Evolutionary conservation across 1,140 invertebrate genomes (phyloP), one percentile per base, ranked within the genome.

Genomic region (Bombus difficillimus): DNA sequence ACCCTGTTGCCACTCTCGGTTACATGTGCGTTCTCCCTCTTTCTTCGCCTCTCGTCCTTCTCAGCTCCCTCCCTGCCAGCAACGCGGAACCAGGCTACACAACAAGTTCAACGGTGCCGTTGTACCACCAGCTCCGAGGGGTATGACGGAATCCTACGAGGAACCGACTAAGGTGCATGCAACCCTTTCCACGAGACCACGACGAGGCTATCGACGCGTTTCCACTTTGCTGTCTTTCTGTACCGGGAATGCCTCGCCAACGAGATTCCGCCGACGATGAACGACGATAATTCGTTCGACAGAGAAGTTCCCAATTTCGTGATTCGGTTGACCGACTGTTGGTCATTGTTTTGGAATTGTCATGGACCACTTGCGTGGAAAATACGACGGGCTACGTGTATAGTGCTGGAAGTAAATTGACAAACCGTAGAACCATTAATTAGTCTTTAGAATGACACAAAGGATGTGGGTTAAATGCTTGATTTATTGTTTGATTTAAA

Each of bases 91-190:
- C 80, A 81, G 88, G 86, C 91, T 92, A 92, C 91, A 89, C 89
- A 92, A 85, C 87, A 92, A 92, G 89, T 92, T 92, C 79, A 89
- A 90, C 90, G 86, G 79, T 90, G 74, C 86, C 76, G 83, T 90
- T 90, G 88, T 90, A 89, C 86, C 79, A 80, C 86, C 71, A 77
- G 66, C 89, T 88, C 88, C 89, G 78, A 83, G 86, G 83, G 72
- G 86, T 90, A 86, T 72, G 78, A 68, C 72, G 39, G 79, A 83
- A 37, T 66, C 83, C 89, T 76, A 43, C 71, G 86, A 88, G 89
- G 83, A 90, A 83, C 86, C 86, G 34, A 86, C 76, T 68, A 90
- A 88, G 88, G 89, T 90, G 81, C 83, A 85, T 74, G 59, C 74
- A 80, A 83, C 82, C 88, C 82, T 88, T 90, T 80, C 80, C 89